Conservation (phyloP, 2,797 vertebrate species). For the Selene dorsalis region DNA sequence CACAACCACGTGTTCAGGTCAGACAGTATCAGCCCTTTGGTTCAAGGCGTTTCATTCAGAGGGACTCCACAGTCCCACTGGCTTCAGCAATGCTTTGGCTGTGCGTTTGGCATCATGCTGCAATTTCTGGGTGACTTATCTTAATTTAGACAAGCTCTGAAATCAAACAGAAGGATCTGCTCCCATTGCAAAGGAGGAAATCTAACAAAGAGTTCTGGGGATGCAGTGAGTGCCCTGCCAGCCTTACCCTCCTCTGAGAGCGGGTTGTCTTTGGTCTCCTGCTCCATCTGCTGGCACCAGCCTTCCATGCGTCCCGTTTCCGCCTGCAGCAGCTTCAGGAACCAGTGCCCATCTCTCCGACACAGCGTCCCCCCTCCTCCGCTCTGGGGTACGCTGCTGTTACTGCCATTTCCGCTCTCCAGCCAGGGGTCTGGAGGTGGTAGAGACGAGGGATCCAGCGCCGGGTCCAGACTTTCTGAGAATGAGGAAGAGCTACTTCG, state of each 20-base stretch:
- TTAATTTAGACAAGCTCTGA: neutral
- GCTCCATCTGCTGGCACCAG: slow-evolving; percentile 99
- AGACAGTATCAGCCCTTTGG: slow-evolving; percentile 29
- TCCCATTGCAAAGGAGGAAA: neutral
- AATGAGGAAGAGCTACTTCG: slow-evolving; percentile 96
- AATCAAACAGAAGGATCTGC: neutral
- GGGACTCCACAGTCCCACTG: neutral
- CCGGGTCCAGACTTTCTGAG: slow-evolving; percentile 95
- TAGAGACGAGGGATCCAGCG: slow-evolving; percentile 94
- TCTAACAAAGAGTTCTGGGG: neutral
- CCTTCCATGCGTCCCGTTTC: slow-evolving; percentile 97
- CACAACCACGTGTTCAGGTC: slow-evolving; percentile 19
- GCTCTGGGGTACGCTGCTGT: slow-evolving; percentile 74
- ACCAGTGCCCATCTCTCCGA: slow-evolving; percentile 96
- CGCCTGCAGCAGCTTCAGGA: slow-evolving; percentile 96
- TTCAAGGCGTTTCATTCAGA: slow-evolving; percentile 25
- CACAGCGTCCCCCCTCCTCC: slow-evolving; percentile 81
- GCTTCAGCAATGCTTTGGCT: slow-evolving; percentile 4
- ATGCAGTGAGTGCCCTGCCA: neutral
- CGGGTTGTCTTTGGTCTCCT: slow-evolving; percentile 98
- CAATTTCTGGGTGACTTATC: slow-evolving; percentile 10
- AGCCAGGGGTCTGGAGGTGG: slow-evolving; percentile 98
- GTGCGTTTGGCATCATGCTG: neutral
- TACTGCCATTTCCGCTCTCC: slow-evolving; percentile 89
- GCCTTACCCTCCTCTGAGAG: slow-evolving; percentile 96